Percentiles rank a stretch among this genome's conserved stretches.
These are phyloP conservation scores for Varanus salvator DNA, from an alignment of 2,113 vertebrate species.

Conservation along the genomic window DNA sequence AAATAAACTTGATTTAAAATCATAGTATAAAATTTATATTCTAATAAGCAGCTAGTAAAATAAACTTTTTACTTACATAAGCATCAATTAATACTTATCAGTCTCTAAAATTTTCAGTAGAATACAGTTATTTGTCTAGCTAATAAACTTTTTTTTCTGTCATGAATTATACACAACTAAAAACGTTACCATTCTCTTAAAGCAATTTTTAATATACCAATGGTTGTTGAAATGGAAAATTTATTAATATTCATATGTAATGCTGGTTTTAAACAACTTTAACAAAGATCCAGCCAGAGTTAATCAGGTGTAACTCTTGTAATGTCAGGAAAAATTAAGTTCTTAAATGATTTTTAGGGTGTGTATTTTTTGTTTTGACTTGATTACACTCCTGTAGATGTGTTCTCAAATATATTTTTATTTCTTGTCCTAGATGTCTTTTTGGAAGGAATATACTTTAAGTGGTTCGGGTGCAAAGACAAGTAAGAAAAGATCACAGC, in stretches of 20 bases:
- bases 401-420: not conserved
- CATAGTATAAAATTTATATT: not conserved
- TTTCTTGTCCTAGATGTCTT: conserved; percentile 79
- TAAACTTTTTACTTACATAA: not conserved
- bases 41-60: not conserved
- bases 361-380: not conserved
- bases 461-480: conserved; percentile 67
- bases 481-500: conserved; percentile 73
- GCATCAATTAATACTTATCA: not conserved
- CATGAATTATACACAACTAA: not conserved
- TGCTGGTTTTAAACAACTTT: not conserved
- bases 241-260: not conserved
- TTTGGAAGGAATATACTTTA: conserved; percentile 87
- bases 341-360: not conserved
- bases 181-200: not conserved
- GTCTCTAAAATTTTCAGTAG: not conserved
- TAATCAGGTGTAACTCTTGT: not conserved
- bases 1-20: not conserved
- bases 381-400: not conserved
- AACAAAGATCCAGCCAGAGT: not conserved
- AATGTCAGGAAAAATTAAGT: not conserved
- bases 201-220: not conserved
- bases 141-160: not conserved
- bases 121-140: not conserved
- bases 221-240: not conserved